These are phyloP conservation scores for Pedionomus torquatus DNA, from an alignment of 2,113 vertebrate species.

Conservation along the genomic window DNA sequence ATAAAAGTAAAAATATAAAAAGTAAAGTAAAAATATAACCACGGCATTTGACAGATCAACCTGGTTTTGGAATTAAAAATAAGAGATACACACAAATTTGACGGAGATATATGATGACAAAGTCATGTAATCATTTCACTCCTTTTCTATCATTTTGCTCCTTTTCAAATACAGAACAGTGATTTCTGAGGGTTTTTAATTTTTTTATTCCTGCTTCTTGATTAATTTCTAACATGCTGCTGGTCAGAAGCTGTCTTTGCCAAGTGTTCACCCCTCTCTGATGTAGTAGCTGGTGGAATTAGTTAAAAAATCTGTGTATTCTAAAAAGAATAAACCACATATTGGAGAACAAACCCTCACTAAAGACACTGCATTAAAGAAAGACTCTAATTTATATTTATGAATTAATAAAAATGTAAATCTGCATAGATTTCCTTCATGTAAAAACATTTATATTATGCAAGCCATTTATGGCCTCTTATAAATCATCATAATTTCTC, in stretches of 20 bases:
- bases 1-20: no score
- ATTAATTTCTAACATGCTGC: neutral
- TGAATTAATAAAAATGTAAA: slow-evolving; percentile 74
- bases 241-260: slow-evolving; percentile 21
- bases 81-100: neutral
- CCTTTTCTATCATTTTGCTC: neutral
- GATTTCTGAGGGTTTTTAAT: neutral
- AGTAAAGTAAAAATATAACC: neutral
- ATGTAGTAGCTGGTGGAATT: slow-evolving; percentile 35
- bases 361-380: slow-evolving; percentile 48
- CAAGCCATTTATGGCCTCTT: slow-evolving; percentile 53
- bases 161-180: neutral
- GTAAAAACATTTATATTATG: slow-evolving; percentile 64
- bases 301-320: slow-evolving; percentile 41
- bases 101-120: neutral
- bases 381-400: slow-evolving; percentile 61
- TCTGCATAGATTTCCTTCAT: slow-evolving; percentile 54
- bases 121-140: neutral
- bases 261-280: slow-evolving; percentile 1
- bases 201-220: slow-evolving; percentile 18
- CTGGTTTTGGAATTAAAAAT: neutral
- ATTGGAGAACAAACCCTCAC: slow-evolving; percentile 27
- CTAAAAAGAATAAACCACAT: slow-evolving; percentile 16
- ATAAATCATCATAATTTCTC: slow-evolving; percentile 53
- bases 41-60: neutral